These are phyloP conservation scores for Lutraria lutraria DNA, from an alignment of 2,888 invertebrate species.

Conservation along the genomic window DNA sequence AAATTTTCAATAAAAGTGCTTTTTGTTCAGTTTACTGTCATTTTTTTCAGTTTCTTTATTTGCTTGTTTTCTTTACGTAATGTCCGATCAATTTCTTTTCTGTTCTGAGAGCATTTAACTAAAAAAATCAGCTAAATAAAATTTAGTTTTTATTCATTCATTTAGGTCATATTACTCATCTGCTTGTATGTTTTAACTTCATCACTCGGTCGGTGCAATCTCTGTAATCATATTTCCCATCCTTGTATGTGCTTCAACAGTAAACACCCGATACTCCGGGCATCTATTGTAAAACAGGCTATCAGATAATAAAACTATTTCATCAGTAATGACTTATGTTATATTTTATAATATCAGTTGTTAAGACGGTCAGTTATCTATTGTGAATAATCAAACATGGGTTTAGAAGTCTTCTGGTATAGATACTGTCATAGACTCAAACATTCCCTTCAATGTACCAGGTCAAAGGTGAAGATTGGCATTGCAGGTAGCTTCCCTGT, in stretches of 20 bases:
- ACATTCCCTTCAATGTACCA: too few relatives aligned
- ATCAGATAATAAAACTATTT: conserved; percentile 69
- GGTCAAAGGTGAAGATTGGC: too few relatives aligned
- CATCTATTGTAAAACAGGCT: conserved; percentile 65
- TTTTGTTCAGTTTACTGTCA: not conserved
- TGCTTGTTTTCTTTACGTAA: not conserved
- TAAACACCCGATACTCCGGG: conserved; percentile 48
- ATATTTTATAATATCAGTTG: too few relatives aligned
- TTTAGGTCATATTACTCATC: conserved; percentile 24
- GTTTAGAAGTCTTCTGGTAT: too few relatives aligned
- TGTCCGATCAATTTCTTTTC: not conserved
- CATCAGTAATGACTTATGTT: conserved; percentile 44
- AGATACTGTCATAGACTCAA: too few relatives aligned
- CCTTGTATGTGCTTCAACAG: conserved; percentile 64
- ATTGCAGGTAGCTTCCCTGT: too few relatives aligned
- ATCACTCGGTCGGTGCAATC: conserved; percentile 63
- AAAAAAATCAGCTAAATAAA: not conserved
- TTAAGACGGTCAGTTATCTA: too few relatives aligned
- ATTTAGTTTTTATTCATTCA: conserved; percentile 16
- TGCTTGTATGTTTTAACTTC: conserved; percentile 36
- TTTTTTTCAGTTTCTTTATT: not conserved
- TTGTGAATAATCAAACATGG: too few relatives aligned
- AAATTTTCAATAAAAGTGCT: conserved; percentile 7
- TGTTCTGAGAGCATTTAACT: too few relatives aligned
- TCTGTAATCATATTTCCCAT: conserved; percentile 35